Percentiles rank a stretch among this genome's conserved stretches.
These are phyloP conservation scores for Acestrorhynchus altus DNA, from an alignment of 2,797 vertebrate species.

Conservation along the genomic window DNA sequence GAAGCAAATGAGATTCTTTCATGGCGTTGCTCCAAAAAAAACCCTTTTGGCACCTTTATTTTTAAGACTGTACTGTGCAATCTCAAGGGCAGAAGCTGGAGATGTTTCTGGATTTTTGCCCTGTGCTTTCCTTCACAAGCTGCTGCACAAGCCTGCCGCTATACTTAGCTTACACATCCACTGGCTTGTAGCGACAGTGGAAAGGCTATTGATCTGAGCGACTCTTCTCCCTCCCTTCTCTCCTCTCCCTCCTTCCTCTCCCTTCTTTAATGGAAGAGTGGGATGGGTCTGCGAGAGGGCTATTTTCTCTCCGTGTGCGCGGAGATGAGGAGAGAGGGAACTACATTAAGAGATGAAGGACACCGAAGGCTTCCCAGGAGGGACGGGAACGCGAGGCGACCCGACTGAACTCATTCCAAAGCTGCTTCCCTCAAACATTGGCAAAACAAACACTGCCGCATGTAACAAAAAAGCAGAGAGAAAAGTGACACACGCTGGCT, in stretches of 20 bases:
- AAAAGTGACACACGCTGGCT: conserved; percentile 30
- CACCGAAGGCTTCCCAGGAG: conserved; percentile 26
- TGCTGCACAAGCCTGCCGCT: conserved; percentile 11
- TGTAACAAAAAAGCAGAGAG: not conserved
- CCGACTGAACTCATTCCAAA: conserved; percentile 46
- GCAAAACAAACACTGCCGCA: conserved; percentile 28
- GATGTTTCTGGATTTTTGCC: conserved; percentile 12
- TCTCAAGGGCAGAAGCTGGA: conserved; percentile 10
- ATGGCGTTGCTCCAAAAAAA: not conserved
- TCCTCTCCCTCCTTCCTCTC: not conserved
- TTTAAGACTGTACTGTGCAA: not conserved
- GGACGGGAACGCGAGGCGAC: conserved; percentile 22
- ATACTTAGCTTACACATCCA: conserved; percentile 34
- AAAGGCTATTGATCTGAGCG: conserved; percentile 40
- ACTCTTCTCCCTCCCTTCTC: not conserved
- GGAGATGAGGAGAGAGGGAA: conserved; percentile 27
- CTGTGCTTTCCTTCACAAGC: conserved; percentile 17
- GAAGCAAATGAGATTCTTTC: not conserved
- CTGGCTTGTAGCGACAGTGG: conserved; percentile 28
- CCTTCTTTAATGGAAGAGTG: conserved; percentile 31
- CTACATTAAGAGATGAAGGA: conserved; percentile 33
- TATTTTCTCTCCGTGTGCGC: conserved; percentile 37
- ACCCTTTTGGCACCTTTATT: conserved; percentile 2
- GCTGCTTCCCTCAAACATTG: conserved; percentile 37
- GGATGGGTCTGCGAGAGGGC: conserved; percentile 12